Evolutionary conservation across 2,797 vertebrate species (phyloP).

Genomic region (Sternotherus odoratus): DNA sequence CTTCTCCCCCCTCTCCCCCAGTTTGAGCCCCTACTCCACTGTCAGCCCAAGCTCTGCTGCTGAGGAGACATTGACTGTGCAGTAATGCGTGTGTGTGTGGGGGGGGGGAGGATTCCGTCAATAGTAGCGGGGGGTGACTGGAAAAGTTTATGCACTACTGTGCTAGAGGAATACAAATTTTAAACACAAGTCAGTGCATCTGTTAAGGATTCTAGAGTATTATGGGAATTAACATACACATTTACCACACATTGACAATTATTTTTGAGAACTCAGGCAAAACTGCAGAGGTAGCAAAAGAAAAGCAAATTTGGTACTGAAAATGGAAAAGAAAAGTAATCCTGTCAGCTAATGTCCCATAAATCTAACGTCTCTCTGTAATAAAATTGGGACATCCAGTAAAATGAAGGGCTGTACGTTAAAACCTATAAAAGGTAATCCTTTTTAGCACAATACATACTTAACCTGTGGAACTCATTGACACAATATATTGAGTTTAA

Average conservation of each 20-base stretch:
- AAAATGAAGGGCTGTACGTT: neutral
- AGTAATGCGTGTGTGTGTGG: too few relatives aligned
- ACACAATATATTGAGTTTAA: neutral
- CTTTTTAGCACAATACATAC: neutral
- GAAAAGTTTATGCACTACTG: neutral
- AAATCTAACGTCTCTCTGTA: neutral
- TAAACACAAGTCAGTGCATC: neutral
- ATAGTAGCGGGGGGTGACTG: neutral
- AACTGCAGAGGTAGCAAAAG: rapidly evolving
- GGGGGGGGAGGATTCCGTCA: neutral
- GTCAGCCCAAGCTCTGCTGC: neutral
- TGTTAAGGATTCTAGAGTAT: neutral
- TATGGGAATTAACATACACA: neutral
- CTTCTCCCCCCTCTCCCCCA: too few relatives aligned
- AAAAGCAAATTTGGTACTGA: neutral
- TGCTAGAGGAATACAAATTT: neutral
- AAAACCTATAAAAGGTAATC: neutral
- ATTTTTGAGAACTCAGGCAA: neutral
- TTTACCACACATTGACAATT: neutral
- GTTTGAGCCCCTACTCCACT: neutral
- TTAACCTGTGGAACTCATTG: neutral
- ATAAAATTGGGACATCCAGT: rapidly evolving
- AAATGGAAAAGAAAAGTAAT: neutral
- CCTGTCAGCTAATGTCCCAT: neutral
- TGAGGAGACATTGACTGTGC: neutral